Conservation (phyloP, 1,140 invertebrate species). For the Saxidomus purpurata region DNA sequence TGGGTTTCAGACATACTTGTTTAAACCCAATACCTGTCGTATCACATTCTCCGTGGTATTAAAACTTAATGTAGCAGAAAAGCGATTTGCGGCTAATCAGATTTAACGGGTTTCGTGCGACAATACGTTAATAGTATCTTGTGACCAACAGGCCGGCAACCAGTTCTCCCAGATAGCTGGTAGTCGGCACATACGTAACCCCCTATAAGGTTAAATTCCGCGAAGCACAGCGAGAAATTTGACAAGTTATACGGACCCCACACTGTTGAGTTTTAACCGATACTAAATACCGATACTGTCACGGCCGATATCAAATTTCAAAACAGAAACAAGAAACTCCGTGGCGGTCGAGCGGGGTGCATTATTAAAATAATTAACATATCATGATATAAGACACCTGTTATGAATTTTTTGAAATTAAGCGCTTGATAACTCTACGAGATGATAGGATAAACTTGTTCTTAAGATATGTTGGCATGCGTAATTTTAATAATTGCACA, state of each 20-base stretch:
- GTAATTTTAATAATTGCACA: not conserved
- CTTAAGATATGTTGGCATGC: not conserved
- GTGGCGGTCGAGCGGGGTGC: not conserved
- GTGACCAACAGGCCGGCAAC: not conserved
- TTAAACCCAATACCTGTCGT: conserved; percentile 5
- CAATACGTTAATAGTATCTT: not conserved
- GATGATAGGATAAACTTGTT: not conserved
- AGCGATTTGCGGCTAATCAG: conserved; percentile 32
- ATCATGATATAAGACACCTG: not conserved
- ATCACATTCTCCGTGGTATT: not conserved
- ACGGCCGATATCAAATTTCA: not conserved
- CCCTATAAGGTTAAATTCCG: not conserved
- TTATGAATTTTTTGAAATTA: too few species aligned
- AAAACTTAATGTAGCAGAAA: conserved; percentile 42
- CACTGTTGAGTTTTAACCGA: not conserved
- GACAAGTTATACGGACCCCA: conserved; percentile 13
- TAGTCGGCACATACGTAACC: not conserved
- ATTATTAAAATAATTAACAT: not conserved
- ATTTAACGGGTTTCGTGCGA: conserved; percentile 3
- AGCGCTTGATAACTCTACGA: too few species aligned
- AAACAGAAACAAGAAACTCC: not conserved
- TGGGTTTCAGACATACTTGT: conserved; percentile 20
- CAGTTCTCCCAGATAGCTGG: not conserved
- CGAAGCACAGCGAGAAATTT: not conserved
- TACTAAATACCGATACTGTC: conserved; percentile 18